Evolutionary conservation across 2,797 vertebrate genomes (phyloP).

Genomic region (Amphiprion clarkii): DNA sequence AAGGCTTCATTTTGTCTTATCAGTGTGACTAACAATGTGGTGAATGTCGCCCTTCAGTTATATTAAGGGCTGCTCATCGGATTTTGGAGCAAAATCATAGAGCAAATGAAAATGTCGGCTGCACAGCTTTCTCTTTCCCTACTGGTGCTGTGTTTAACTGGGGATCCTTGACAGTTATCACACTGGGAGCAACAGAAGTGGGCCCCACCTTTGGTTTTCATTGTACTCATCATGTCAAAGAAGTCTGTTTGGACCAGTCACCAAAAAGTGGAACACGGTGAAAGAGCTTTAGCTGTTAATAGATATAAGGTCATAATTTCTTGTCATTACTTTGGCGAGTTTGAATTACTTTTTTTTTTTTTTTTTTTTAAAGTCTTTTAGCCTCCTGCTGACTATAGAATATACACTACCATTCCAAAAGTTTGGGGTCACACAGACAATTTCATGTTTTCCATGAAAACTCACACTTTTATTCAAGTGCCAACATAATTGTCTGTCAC

Average conservation of each 20-base stretch:
- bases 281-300: no score
- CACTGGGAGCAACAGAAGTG: neutral
- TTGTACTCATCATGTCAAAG: neutral
- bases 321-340: no score
- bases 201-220: neutral
- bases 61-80: neutral
- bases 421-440: no score
- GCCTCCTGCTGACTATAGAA: no score
- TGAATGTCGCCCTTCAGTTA: neutral
- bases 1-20: constrained; percentile 10
- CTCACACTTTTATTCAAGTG: no score
- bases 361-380: no score
- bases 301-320: no score
- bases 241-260: neutral
- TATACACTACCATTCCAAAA: no score
- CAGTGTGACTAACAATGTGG: constrained; percentile 1
- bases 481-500: no score
- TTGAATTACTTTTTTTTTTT: no score
- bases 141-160: neutral
- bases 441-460: no score
- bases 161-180: constrained; percentile 4
- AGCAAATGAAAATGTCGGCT: neutral
- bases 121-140: neutral
- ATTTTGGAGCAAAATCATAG: neutral
- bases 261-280: neutral